A percentile compares a stretch with the other conserved stretches of the same genome.
These are phyloP conservation scores for Dynastes maya DNA, from an alignment of 2,888 invertebrate species.

Conservation along the genomic window DNA sequence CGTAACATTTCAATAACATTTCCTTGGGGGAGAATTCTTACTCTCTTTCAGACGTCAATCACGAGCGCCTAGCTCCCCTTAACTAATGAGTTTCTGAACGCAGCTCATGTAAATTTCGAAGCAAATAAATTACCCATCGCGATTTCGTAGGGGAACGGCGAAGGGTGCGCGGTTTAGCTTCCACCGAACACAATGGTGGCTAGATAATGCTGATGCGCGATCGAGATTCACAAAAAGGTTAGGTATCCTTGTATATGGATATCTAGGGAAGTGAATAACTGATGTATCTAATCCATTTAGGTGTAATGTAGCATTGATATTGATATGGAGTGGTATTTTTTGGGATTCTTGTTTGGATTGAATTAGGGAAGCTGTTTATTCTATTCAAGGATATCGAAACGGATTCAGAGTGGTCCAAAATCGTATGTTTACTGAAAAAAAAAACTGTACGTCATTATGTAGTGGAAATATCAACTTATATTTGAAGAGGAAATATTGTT, in stretches of 20 bases:
- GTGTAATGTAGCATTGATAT: too few species aligned
- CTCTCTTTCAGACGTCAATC: conserved; percentile 40
- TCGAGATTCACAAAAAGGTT: conserved; percentile 26
- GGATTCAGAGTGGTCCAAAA: too few species aligned
- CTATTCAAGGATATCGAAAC: too few species aligned
- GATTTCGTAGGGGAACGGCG: not conserved
- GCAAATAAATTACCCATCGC: conserved; percentile 40
- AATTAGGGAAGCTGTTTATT: too few species aligned
- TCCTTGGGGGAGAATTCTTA: conserved; percentile 28
- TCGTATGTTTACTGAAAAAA: too few species aligned
- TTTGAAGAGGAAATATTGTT: too few species aligned
- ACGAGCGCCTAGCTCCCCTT: conserved; percentile 26
- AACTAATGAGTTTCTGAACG: conserved; percentile 47
- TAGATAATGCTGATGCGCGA: conserved; percentile 6
- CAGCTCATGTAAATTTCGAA: conserved; percentile 34
- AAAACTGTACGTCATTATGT: too few species aligned
- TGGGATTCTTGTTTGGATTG: too few species aligned
- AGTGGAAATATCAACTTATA: too few species aligned
- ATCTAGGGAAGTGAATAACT: too few species aligned
- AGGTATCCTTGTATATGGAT: not conserved
- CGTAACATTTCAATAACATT: conserved; percentile 34
- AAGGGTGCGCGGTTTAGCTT: conserved; percentile 1
- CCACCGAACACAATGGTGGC: conserved; percentile 15
- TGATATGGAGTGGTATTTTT: too few species aligned
- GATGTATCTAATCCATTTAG: too few species aligned